Base-by-base conservation (phyloP, 2,888 invertebrate species). In the Punctoribates punctum region DNA sequence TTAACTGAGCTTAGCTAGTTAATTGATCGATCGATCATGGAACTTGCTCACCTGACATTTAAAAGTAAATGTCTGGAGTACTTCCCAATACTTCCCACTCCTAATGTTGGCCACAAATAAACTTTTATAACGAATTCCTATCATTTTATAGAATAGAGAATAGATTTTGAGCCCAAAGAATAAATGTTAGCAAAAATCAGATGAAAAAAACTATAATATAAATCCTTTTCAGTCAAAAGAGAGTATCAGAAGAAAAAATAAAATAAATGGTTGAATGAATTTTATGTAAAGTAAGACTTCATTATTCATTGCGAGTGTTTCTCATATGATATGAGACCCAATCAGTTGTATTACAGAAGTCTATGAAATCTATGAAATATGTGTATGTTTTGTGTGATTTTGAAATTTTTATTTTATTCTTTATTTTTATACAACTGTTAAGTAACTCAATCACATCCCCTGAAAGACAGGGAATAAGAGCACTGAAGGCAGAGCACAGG, bases 201-300 rank as follows among this genome's bases (percentile, higher is more conserved):
- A 34, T 34, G 34, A 48, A 48, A 48, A 48, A 48, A 48, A n/a
- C n/a, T n/a, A n/a, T n/a, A 9, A 48, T 48, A 48, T 48, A 48
- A 48, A 48, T 48, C 25, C 20, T 8, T 54, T 17, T 54, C n/a
- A n/a, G 2, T 54, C 6, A n/a, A 48, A 6, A 17, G 48, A 20
- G 54, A 11, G 57, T 23, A 57, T 23, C 1, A 20, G 54, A 20
- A 54, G 54, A 20, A 17, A 17, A 20, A 51, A 51, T 8, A 65
- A 34, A 34, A 27, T 13, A 23, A 65, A 65, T 34, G 65, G 34
- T 65, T 38, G 65, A 65, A 65, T 38, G 65, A 65, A 20, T 65
- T 65, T 65, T 38, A 65, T 65, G 65, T 65, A 65, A 65, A 65
- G n/a, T 65, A 9, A 65, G 65, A 65, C 34, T 65, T 65, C 65